Evolutionary conservation across 2,888 invertebrate genomes (phyloP), one percentile per base, ranked within the genome.

Genomic region (Apodemia zela): DNA sequence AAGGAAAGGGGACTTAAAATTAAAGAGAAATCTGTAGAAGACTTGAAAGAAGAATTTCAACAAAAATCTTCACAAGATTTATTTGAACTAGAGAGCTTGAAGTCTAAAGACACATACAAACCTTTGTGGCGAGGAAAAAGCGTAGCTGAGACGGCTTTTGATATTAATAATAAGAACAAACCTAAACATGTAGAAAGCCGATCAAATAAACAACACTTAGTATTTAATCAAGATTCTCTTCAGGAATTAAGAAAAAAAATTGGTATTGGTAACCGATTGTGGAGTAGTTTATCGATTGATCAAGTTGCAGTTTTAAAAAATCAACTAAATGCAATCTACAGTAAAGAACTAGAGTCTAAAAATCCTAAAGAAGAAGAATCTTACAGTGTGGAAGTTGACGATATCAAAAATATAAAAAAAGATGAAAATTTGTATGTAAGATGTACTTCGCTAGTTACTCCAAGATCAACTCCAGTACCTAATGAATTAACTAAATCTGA

Each of bases 1-100:
- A 90, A 90, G 33, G 97, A 97, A 76, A 92, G 95, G 69, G 96
- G 97, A 0, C 85, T 98, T 47, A 93, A 95, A 73, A 94, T 95
- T 49, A 97, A 96, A 80, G 97, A 97, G 79, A 96, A 96, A 77
- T 97, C 98, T 0, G 97, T 98, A 0, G 96, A 97, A 81, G 96
- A 98, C 82, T 93, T 98, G 11, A 94, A 95, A 73, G 95, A 95
- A 68, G 94, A 95, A 74, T 96, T 97, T 73, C 94, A 94, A 75
- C 94, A 93, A 75, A 85, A 95, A 65, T 89, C 93, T 60, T 86
- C 91, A 15, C 92, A 93, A 68, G 92, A 87, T 85, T 93, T 71
- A 67, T 82, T 73, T 87, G 94, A 77, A 76, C 66, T 74, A 67
- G 92, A 74, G 73, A 85, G 66, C 84, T 82, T 84, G 15, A 84